Percentiles rank a stretch among this genome's conserved stretches.
These are phyloP conservation scores for Epinephelus awoara DNA, from an alignment of 2,797 vertebrate genomes.

Conservation along the genomic window DNA sequence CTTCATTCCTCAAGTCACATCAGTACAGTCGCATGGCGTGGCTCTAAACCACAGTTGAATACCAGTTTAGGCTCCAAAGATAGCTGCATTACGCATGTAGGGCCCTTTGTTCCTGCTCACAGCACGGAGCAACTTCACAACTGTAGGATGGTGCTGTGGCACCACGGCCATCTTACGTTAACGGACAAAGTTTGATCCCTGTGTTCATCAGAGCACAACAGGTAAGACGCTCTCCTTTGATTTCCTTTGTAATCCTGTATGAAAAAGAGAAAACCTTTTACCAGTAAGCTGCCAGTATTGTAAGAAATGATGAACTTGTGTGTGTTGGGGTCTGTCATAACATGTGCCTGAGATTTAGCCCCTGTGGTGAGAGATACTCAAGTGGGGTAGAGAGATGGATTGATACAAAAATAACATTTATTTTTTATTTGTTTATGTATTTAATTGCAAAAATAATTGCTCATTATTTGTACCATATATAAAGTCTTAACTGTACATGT, in stretches of 20 bases:
- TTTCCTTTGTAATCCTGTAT: not conserved
- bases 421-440: too few relatives aligned
- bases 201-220: constrained; percentile 29
- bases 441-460: not conserved
- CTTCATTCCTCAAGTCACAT: constrained; percentile 81
- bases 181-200: constrained; percentile 44
- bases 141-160: constrained; percentile 62
- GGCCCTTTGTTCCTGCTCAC: constrained; percentile 33
- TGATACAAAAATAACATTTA: too few relatives aligned
- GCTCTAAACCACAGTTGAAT: constrained; percentile 29
- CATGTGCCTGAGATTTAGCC: not conserved
- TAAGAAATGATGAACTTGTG: not conserved
- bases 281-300: not conserved
- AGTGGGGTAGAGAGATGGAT: too few relatives aligned
- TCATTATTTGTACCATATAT: not conserved
- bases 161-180: not conserved
- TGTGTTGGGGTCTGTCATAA: not conserved
- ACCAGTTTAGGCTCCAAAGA: constrained; percentile 46
- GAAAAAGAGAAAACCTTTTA: not conserved
- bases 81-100: constrained; percentile 38
- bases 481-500: not conserved
- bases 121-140: constrained; percentile 18
- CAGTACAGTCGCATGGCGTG: constrained; percentile 43
- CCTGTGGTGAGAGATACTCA: not conserved
- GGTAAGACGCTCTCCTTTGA: constrained; percentile 53